These are phyloP conservation scores for Herpetotheres cachinnans DNA, from an alignment of 2,113 vertebrate genomes.

Conservation along the genomic window DNA sequence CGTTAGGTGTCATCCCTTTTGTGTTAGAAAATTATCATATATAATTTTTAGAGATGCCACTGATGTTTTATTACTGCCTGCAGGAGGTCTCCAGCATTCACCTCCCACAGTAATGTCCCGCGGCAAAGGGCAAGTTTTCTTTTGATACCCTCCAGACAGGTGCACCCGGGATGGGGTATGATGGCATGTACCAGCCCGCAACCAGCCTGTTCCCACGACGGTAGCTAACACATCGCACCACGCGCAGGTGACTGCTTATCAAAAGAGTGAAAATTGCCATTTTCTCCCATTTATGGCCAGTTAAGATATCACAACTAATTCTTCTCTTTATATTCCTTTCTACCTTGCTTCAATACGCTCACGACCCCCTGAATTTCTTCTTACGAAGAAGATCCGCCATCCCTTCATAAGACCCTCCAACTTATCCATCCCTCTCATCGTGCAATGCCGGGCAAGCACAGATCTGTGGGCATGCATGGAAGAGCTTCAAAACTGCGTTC, in stretches of 20 bases:
- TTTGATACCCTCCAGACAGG: not conserved
- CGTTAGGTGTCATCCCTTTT: constrained; percentile 27
- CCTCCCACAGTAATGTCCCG: not conserved
- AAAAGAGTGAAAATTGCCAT: not conserved
- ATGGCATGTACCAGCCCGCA: not conserved
- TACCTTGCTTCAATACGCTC: not conserved
- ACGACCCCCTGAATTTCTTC: not conserved
- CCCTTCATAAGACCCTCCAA: not conserved
- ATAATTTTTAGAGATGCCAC: constrained; percentile 35
- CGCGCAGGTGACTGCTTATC: not conserved
- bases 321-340: not conserved
- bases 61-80: constrained; percentile 40
- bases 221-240: not conserved
- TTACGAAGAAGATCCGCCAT: not conserved
- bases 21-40: constrained; percentile 24
- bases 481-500: not conserved
- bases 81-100: constrained; percentile 5
- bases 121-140: not conserved
- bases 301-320: not conserved
- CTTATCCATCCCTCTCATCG: not conserved
- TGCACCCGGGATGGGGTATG: fast-evolving
- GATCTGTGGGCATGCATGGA: too few species aligned
- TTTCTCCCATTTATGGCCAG: not conserved
- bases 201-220: not conserved
- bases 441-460: not conserved